These are phyloP conservation scores for Drosophila pandora DNA, from an alignment of 1,140 invertebrate species.

Conservation along the genomic window DNA sequence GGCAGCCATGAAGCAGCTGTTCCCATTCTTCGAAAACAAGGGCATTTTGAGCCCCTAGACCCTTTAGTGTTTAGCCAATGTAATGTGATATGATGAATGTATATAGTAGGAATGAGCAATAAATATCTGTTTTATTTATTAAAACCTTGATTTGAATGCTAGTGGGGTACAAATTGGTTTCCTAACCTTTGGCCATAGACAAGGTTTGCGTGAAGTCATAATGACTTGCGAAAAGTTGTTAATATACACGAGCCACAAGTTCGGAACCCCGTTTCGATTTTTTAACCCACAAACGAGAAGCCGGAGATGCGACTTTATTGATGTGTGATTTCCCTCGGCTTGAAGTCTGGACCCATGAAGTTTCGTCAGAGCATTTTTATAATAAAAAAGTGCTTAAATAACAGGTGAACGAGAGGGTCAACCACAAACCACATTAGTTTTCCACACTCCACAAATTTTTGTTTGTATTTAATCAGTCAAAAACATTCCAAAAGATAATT, in stretches of 20 bases:
- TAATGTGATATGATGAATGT: slow-evolving; percentile 48
- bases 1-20: slow-evolving; percentile 49
- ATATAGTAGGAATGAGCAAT: slow-evolving; percentile 26
- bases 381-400: neutral
- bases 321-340: too few relatives aligned
- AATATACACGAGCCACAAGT: neutral
- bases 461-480: slow-evolving; percentile 6
- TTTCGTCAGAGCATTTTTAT: too few relatives aligned
- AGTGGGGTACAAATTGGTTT: neutral
- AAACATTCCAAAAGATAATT: slow-evolving; percentile 9
- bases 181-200: neutral
- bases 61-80: slow-evolving; percentile 6
- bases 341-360: too few relatives aligned
- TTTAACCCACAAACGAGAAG: neutral
- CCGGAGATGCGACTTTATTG: neutral
- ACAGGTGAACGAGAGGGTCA: too few relatives aligned
- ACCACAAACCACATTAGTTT: slow-evolving; percentile 5
- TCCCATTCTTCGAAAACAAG: slow-evolving; percentile 57
- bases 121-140: slow-evolving; percentile 20
- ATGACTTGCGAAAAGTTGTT: slow-evolving; percentile 22
- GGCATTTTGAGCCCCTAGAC: slow-evolving; percentile 22
- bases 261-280: neutral
- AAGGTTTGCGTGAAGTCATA: slow-evolving; percentile 9
- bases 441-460: neutral
- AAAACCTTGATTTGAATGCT: neutral